Base-by-base conservation (phyloP, 1,140 invertebrate species). In the Heliconius nattereri region DNA sequence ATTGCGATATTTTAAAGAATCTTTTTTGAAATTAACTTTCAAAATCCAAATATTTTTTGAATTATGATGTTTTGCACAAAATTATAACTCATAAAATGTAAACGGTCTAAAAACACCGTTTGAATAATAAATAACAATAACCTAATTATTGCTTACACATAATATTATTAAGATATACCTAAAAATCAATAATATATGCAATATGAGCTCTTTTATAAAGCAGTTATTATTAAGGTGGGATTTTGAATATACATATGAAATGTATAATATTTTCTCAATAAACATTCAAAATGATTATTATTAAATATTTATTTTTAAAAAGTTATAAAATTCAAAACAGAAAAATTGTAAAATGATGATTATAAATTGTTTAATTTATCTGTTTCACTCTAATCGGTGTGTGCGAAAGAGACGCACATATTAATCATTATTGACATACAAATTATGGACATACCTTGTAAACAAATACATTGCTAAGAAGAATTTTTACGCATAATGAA, bases 391-490 rank as follows among this genome's bases (percentile, higher is more conserved):
- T 60, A 26, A 35, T n/a, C 32, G 49, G 73, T 75, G 49, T 37
- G 54, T 60, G 74, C 74, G 74, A 75, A 23, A 75, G 74, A 37
- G 74, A 75, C 54, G 60, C 74, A 66, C 23, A 19, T 66, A 66
- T n/a, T 23, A 52, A 20, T 57, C 8, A 57, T 23, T 57, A 57
- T 66, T 66, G 60, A 66, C 60, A 29, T 29, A 29, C 60, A 66
- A 16, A 66, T 29, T 16, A 66, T 66, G 60, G 60, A 66, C 60
- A 66, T 66, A 66, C 60, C 57, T 26, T 29, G 60, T 66, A 66
- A 13, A 66, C 3, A 1, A 23, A 66, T 16, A 66, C 20, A 57
- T 23, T 9, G n/a, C 49, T 52, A 52, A 52, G 49, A 20, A 52
- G 19, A 60, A 11, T 11, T 23, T 60, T 60, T 60, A 23, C 8